Base-by-base conservation (phyloP, 2,888 invertebrate species). In the Drosophila differens region DNA sequence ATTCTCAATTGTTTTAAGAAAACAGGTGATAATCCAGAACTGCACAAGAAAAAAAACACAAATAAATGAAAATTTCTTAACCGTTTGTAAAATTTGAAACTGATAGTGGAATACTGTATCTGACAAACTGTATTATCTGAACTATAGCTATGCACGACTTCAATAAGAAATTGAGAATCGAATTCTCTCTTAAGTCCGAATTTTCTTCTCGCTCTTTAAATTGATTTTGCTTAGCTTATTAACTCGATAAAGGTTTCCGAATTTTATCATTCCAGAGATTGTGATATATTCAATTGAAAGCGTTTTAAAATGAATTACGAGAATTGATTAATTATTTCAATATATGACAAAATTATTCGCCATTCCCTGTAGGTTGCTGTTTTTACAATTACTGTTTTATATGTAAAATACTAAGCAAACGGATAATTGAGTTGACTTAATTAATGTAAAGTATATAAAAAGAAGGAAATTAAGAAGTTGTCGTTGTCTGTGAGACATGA, bases 1-100 rank as follows among this genome's bases (percentile, higher is more conserved):
- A 12, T n/a, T 41, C 1, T n/a, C 6, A 0, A n/a, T 44, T n/a
- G n/a, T 0, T n/a, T n/a, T 28, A 12, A n/a, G 12, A n/a, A 44
- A 44, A 44, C 12, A 44, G 12, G 6, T 6, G 22, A 22, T 14
- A 1, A 22, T 22, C 6, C 6, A 41, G 12, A 41, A 5, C 12
- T 44, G 1, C 3, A 0, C 5, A n/a, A 12, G n/a, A n/a, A 3
- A 1, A 6, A 6, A 44, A 44, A n/a, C 12, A 22, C 3, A 44
- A 44, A 22, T n/a, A n/a, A 10, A 41, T n/a, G 2, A 41, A 12
- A 4, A 2, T 4, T 41, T n/a, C 10, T 41, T n/a, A 41, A 4
- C 4, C 10, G 10, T 12, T n/a, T n/a, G n/a, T n/a, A n/a, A 10
- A n/a, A n/a, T n/a, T 5, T 14, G 1, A 33, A 12, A 12, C 33